A percentile compares a stretch with the other conserved stretches of the same genome.
Evolutionary conservation across 2,888 invertebrate species (phyloP).

Genomic region (Drosophila tanythrix): DNA sequence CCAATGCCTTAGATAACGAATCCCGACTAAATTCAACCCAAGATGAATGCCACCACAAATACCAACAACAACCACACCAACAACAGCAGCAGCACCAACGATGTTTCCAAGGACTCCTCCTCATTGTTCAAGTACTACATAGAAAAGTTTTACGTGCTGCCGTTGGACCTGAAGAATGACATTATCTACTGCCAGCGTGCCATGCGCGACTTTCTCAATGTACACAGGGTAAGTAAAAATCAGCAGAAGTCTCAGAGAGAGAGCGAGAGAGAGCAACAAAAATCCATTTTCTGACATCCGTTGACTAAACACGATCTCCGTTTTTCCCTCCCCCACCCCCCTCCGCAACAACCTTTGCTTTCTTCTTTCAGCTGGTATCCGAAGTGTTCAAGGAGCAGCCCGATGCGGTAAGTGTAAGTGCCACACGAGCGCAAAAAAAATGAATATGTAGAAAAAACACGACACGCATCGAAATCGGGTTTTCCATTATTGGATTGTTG

Average conservation of each 20-base stretch:
- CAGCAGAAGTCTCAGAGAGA: neutral
- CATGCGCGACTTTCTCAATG: constrained; percentile 81
- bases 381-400: constrained; percentile 78
- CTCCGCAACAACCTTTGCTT: neutral
- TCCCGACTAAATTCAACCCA: constrained; percentile 33
- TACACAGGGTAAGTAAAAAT: constrained; percentile 82
- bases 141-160: constrained; percentile 79
- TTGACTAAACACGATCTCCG: constrained; percentile 28
- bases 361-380: constrained; percentile 69
- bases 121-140: constrained; percentile 70
- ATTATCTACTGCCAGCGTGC: constrained; percentile 84
- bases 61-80: neutral
- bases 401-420: constrained; percentile 81
- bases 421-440: constrained; percentile 6
- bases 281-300: constrained; percentile 28
- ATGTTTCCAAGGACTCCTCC: constrained; percentile 31
- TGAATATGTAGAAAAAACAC: neutral
- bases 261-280: constrained; percentile 1
- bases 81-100: constrained; percentile 14
- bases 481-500: constrained; percentile 1
- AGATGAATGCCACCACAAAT: constrained; percentile 42
- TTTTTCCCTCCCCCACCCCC: constrained; percentile 5
- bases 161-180: constrained; percentile 82
- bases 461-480: constrained; percentile 3
- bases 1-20: constrained; percentile 23